Conservation (phyloP, 2,888 invertebrate species). For the Trisateles emortualis region DNA sequence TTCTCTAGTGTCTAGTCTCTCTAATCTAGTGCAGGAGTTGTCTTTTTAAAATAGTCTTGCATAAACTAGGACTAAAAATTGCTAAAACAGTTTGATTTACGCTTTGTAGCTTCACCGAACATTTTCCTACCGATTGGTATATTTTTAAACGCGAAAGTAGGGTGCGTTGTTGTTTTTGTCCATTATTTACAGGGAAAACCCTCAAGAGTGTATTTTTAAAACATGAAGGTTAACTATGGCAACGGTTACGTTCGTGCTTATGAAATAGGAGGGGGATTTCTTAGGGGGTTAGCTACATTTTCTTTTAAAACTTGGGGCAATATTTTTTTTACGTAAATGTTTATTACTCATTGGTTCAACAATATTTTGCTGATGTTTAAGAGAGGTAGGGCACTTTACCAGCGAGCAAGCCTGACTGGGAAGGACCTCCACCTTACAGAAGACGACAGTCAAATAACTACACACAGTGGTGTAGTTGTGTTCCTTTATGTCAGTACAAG, state of each 20-base stretch:
- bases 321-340: too few relatives aligned
- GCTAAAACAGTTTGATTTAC: constrained; percentile 4
- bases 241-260: not conserved
- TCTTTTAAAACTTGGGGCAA: not conserved
- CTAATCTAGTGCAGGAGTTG: too few relatives aligned
- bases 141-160: not conserved
- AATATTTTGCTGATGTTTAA: too few relatives aligned
- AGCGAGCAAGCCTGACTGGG: too few relatives aligned
- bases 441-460: too few relatives aligned
- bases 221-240: constrained; percentile 1
- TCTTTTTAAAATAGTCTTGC: too few relatives aligned
- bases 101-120: not conserved
- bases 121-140: not conserved
- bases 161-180: not conserved
- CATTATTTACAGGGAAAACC: not conserved
- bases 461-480: too few relatives aligned
- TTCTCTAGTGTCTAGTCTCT: too few relatives aligned
- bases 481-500: too few relatives aligned
- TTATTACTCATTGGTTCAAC: too few relatives aligned
- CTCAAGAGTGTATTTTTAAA: constrained; percentile 1
- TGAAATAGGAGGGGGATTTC: not conserved
- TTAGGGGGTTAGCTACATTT: not conserved
- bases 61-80: not conserved
- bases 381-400: too few relatives aligned
- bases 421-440: too few relatives aligned